These are phyloP conservation scores for Chymomyza procnemis DNA, from an alignment of 2,888 invertebrate species.

Conservation along the genomic window DNA sequence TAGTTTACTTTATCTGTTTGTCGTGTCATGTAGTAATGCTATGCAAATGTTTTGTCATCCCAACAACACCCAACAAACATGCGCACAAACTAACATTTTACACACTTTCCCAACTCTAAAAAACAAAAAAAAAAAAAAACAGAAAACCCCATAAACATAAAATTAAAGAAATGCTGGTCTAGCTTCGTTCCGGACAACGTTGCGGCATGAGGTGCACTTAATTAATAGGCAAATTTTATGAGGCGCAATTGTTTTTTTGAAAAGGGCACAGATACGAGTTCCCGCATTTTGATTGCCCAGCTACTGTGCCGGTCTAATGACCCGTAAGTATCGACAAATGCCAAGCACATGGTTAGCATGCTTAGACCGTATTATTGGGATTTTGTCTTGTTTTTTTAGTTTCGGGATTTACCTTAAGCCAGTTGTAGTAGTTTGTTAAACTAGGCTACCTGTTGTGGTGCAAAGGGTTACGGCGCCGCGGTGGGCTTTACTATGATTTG, in stretches of 20 bases:
- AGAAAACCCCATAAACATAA: conserved; percentile 1
- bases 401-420: background rate
- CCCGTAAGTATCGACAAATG: conserved; percentile 40
- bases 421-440: background rate
- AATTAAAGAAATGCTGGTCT: conserved; percentile 2
- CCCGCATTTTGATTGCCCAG: conserved; percentile 15
- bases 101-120: background rate
- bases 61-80: conserved; percentile 23
- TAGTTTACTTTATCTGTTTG: conserved; percentile 22
- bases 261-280: background rate
- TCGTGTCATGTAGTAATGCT: conserved; percentile 38
- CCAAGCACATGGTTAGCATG: conserved; percentile 51
- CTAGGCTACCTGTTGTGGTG: conserved; percentile 44
- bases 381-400: background rate
- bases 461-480: conserved; percentile 31
- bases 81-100: conserved; percentile 4
- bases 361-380: conserved; percentile 21
- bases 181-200: background rate
- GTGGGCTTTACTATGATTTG: conserved; percentile 4
- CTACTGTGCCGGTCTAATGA: conserved; percentile 55
- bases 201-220: conserved; percentile 31
- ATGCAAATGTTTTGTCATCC: conserved; percentile 52
- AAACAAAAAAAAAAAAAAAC: too few species aligned
- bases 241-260: conserved; percentile 33
- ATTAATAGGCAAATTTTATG: conserved; percentile 58